phyloP scores from a whole-genome alignment of 1,140 invertebrate species.

The Potamilus streckersoni region DNA sequence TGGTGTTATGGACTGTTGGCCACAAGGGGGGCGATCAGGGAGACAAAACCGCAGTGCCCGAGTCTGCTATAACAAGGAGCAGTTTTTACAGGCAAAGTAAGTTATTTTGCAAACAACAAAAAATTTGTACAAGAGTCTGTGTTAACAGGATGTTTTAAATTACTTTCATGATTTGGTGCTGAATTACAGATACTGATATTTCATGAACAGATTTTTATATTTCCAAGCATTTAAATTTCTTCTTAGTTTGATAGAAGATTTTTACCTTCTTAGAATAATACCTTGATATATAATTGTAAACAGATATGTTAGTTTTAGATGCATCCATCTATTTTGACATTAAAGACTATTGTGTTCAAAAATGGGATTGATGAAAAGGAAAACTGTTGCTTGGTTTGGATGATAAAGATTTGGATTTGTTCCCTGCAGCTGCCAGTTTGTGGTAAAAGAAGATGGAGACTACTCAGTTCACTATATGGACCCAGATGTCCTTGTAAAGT shows the following conservation, averaged over 20 bases:
- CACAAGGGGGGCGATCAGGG: constrained; percentile 17
- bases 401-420: constrained; percentile 11
- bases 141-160: neutral
- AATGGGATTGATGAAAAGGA: neutral
- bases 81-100: constrained; percentile 94
- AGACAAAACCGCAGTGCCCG: constrained; percentile 10
- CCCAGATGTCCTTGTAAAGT: constrained; percentile 91
- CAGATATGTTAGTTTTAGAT: neutral
- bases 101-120: constrained; percentile 24
- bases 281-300: neutral
- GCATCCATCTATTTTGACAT: neutral
- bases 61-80: constrained; percentile 85
- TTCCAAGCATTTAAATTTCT: neutral
- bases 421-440: constrained; percentile 90
- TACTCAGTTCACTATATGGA: constrained; percentile 81
- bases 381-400: neutral
- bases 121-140: neutral
- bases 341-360: neutral
- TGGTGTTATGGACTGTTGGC: constrained; percentile 52
- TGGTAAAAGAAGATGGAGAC: constrained; percentile 84
- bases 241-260: neutral
- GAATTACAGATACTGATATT: neutral
- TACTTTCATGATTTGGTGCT: neutral
- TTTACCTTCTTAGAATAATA: neutral
- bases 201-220: neutral